phyloP scores from a whole-genome alignment of 1,140 invertebrate genomes.

The Lamellibrachia luymesi region DNA sequence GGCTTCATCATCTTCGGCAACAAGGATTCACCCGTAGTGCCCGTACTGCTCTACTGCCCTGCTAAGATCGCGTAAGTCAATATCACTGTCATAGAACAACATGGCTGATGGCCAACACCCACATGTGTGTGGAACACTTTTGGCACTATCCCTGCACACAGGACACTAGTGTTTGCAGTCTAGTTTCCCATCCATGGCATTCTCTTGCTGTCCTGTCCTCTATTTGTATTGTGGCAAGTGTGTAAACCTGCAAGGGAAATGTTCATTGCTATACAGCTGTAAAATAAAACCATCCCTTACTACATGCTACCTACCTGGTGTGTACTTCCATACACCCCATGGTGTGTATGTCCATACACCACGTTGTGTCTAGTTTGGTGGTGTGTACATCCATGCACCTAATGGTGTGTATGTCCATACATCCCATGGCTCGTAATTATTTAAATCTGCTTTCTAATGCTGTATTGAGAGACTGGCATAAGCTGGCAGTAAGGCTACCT shows the following conservation, averaged over 20 bases:
- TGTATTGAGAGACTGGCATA: too few relatives aligned
- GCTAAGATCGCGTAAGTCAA: constrained; percentile 81
- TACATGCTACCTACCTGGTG: too few relatives aligned
- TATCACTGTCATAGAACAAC: not conserved
- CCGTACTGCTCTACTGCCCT: constrained; percentile 89
- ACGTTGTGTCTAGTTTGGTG: too few relatives aligned
- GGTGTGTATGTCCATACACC: too few relatives aligned
- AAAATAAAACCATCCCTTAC: not conserved
- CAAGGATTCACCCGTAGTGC: constrained; percentile 94
- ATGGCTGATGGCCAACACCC: too few relatives aligned
- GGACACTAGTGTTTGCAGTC: not conserved
- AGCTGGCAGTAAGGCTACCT: too few relatives aligned
- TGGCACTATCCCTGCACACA: not conserved
- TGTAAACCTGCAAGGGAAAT: not conserved
- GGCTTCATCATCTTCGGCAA: constrained; percentile 96
- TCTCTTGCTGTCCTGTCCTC: not conserved
- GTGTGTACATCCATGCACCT: too few relatives aligned
- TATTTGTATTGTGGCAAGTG: not conserved
- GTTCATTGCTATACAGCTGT: not conserved
- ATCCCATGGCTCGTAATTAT: too few relatives aligned
- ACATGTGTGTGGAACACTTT: too few relatives aligned
- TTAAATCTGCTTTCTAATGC: too few relatives aligned
- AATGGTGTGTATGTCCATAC: too few relatives aligned
- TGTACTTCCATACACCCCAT: too few relatives aligned
- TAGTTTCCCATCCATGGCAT: not conserved